Evolutionary conservation across 2,797 vertebrate species (phyloP), one percentile per base, ranked within the genome.

Genomic region (Peromyscus aztecus): DNA sequence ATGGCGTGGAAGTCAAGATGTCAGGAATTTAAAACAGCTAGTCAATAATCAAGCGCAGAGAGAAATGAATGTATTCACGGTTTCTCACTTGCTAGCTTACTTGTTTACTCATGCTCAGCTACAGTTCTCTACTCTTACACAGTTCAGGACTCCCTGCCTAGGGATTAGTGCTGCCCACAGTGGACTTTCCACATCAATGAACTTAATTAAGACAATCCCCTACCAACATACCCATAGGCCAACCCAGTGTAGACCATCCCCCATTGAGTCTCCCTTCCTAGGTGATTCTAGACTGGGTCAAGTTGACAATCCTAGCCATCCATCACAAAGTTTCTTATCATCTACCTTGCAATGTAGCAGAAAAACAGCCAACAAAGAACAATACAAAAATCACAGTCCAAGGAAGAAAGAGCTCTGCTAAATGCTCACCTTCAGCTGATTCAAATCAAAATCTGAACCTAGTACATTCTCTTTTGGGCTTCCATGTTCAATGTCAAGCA

Each of bases 401-500:
- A 14, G 59, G 21, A 46, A 11, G 84, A 55, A 92, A 67, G 24
- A 19, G 1, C 23, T 84, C 89, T 87, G 55, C 23, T 43, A 43
- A 87, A 86, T 43, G 31, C 92, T 98, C 97, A 99, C 99, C 99
- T 99, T 97, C 94, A 99, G 95, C 16, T 98, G 99, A 2, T 95
- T 98, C 98, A 99, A 98, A 97, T 99, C 99, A 49, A 99, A 99
- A n/a, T 98, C 43, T 52, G 99, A 98, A 85, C 98, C 94, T 43
- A 99, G 88, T 29, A 98, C 97, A n/a, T 99, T 99, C 0, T 95
- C 98, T 91, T 99, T 97, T 5, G 98, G 88, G 17, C 90, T 98
- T 97, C 99, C 99, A 10, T 98, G 98, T 97, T 98, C 99, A 95
- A 99, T 98, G 87, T 99, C 98, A 24, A 98, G 98, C 89, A 99